Conservation (phyloP, 2,888 invertebrate genomes). For the Tuberolachnus salignus region DNA sequence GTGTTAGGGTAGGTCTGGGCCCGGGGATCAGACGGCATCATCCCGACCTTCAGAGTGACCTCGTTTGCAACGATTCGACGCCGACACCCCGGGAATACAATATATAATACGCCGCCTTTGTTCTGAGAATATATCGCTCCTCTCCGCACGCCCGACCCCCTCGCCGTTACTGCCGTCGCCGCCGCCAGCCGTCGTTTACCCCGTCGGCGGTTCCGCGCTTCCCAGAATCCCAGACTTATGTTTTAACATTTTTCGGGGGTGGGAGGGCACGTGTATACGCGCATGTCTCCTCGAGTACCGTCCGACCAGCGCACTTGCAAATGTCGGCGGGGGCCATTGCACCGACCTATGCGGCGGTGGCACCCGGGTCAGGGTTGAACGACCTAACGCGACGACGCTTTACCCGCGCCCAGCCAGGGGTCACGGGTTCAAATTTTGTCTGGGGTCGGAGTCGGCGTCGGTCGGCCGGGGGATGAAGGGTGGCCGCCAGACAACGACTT, state of each 20-base stretch:
- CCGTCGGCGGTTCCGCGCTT: neutral
- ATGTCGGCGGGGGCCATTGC: constrained; percentile 5
- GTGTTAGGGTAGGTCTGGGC: constrained; percentile 50
- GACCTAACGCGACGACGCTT: constrained; percentile 20
- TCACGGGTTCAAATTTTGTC: constrained; percentile 42
- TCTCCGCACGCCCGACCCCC: neutral
- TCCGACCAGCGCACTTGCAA: neutral
- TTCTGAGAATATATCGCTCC: neutral
- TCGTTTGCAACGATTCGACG: constrained; percentile 42
- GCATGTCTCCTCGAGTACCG: neutral
- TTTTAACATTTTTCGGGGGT: constrained; percentile 14
- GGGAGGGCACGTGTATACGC: constrained; percentile 10
- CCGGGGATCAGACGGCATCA: constrained; percentile 51
- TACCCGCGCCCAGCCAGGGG: neutral
- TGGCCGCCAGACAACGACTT: neutral
- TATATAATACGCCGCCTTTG: constrained; percentile 25
- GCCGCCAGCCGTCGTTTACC: neutral
- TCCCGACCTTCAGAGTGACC: constrained; percentile 51
- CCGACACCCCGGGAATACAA: constrained; percentile 41
- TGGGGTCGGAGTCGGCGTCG: neutral
- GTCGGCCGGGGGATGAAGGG: neutral
- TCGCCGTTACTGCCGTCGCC: constrained; percentile 7
- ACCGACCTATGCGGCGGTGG: constrained; percentile 24
- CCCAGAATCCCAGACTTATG: too few relatives aligned
- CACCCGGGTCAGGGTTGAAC: constrained; percentile 41